Conservation (phyloP, 2,888 invertebrate species). For the Diloba caeruleocephala region DNA sequence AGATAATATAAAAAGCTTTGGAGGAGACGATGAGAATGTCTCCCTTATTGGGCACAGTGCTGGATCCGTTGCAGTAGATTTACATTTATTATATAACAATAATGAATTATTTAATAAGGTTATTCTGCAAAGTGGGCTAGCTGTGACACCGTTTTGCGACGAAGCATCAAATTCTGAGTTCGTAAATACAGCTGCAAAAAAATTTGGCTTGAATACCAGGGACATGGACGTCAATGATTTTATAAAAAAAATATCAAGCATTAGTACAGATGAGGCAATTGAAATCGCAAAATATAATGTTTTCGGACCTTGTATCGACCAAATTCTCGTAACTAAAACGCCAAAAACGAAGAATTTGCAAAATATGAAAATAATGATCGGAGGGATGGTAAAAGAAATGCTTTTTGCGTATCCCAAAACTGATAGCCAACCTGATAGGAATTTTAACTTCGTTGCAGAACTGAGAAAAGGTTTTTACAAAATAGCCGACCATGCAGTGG, state of each 20-base stretch:
- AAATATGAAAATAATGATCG: slow-evolving; percentile 25
- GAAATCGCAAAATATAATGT: slow-evolving; percentile 15
- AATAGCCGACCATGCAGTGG: slow-evolving; percentile 2
- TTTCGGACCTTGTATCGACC: slow-evolving; percentile 26
- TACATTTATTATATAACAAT: slow-evolving; percentile 8
- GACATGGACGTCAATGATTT: slow-evolving; percentile 12
- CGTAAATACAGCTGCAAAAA: slow-evolving; percentile 1
- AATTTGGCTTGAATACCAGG: slow-evolving; percentile 15
- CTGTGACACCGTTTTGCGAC: background rate
- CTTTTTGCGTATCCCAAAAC: slow-evolving; percentile 8
- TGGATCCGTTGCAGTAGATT: slow-evolving; percentile 12
- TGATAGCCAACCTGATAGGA: background rate
- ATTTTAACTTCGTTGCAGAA: slow-evolving; percentile 7
- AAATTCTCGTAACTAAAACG: background rate
- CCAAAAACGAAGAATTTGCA: background rate
- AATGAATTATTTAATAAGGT: slow-evolving; percentile 24
- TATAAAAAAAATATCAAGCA: slow-evolving; percentile 15
- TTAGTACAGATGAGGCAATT: slow-evolving; percentile 1
- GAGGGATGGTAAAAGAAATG: slow-evolving; percentile 12
- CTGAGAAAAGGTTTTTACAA: slow-evolving; percentile 16
- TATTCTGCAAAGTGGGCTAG: slow-evolving; percentile 37
- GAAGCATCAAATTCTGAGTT: no score
- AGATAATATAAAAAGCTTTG: no score
- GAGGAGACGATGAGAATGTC: no score
- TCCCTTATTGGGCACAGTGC: no score